These are phyloP conservation scores for Agapornis roseicollis DNA, from an alignment of 2,113 vertebrate genomes.

Conservation along the genomic window DNA sequence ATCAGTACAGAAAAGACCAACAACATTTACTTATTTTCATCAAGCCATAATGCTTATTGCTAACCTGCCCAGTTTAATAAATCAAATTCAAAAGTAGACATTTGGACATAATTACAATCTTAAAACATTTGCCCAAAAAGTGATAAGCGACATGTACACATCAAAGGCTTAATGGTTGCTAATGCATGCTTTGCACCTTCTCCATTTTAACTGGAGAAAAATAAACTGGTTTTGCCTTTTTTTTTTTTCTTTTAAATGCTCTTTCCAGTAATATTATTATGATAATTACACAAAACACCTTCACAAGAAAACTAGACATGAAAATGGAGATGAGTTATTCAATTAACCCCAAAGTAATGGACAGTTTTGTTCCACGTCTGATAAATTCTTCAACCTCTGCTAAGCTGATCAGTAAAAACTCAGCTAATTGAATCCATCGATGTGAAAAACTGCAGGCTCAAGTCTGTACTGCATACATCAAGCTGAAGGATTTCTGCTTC, in stretches of 20 bases:
- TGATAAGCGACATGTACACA: background rate
- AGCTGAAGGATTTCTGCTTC: conserved; percentile 72
- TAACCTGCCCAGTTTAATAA: background rate
- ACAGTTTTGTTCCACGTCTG: conserved; percentile 54
- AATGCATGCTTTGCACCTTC: background rate
- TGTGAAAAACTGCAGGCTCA: conserved; percentile 74
- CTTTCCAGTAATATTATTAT: background rate
- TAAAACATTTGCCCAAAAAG: background rate
- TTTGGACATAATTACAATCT: background rate
- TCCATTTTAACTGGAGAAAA: conserved; percentile 1
- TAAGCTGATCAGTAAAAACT: conserved; percentile 70
- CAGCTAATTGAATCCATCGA: conserved; percentile 75
- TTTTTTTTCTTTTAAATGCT: background rate
- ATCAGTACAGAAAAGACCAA: background rate
- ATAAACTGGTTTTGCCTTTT: background rate
- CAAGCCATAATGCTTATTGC: background rate
- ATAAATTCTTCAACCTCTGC: conserved; percentile 68
- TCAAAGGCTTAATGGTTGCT: background rate
- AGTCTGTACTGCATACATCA: conserved; percentile 76
- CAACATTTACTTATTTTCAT: background rate
- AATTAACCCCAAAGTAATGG: conserved; percentile 2
- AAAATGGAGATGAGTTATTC: conserved; percentile 14
- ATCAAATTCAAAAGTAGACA: background rate
- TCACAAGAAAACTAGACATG: background rate
- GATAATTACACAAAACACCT: background rate